Percentiles rank a stretch among this genome's conserved stretches.
These are phyloP conservation scores for Tonatia bakeri DNA, from an alignment of 2,113 vertebrate species.

Conservation along the genomic window DNA sequence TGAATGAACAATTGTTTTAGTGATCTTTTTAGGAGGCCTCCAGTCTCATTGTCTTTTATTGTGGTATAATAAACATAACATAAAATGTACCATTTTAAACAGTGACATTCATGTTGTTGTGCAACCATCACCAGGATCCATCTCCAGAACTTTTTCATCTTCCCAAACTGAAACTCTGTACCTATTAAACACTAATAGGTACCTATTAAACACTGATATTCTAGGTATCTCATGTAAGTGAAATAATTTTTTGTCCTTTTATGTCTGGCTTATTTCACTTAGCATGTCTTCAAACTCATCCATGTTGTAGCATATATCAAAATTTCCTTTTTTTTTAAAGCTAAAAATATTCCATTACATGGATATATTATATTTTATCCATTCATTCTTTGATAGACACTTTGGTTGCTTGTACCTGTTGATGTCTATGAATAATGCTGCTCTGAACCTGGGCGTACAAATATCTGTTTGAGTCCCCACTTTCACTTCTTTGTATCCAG, in stretches of 20 bases:
- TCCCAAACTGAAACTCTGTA: neutral
- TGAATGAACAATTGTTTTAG: neutral
- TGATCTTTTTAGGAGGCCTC: neutral
- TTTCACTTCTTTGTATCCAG: neutral
- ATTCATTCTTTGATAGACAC: neutral
- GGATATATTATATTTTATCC: neutral
- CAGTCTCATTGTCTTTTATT: neutral
- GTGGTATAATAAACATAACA: neutral
- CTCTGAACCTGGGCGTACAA: neutral
- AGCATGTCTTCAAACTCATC: neutral
- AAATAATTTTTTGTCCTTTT: neutral
- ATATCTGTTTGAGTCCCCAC: neutral
- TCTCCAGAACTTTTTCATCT: neutral
- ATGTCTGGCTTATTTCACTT: neutral
- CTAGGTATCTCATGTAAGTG: neutral
- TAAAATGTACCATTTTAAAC: neutral
- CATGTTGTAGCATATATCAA: neutral
- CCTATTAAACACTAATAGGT: neutral
- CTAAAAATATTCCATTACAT: neutral
- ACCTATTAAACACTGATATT: neutral
- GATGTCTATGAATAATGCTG: neutral
- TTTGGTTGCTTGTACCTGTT: neutral
- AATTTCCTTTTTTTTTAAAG: neutral
- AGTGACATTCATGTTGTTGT: neutral
- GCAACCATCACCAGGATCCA: neutral